Evolutionary conservation across 2,113 vertebrate species (phyloP).

Genomic region (Tamias sibiricus): DNA sequence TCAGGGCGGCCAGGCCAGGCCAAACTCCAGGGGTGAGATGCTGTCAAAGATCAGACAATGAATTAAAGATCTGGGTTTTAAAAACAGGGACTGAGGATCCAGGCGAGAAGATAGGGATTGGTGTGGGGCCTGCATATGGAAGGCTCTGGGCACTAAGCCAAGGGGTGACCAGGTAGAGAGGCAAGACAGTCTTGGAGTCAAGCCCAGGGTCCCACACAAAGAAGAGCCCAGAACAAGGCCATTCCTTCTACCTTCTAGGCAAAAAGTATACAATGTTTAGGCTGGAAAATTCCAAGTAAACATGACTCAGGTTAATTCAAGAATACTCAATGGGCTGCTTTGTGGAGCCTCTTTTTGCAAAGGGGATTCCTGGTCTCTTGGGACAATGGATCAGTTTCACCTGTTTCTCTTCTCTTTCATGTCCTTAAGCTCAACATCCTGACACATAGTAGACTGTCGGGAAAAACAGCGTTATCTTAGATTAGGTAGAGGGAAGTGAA

Average conservation of each 20-base stretch:
- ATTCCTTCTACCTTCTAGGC: background rate
- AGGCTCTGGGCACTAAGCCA: accelerated
- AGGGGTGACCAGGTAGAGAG: too few relatives aligned
- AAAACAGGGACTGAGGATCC: background rate
- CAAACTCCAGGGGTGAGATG: background rate
- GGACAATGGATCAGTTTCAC: background rate
- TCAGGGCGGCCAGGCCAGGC: background rate
- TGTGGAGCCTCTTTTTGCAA: background rate
- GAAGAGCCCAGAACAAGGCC: background rate
- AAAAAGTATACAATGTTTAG: background rate
- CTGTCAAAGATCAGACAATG: background rate
- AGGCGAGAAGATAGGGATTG: accelerated
- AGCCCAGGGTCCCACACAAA: background rate
- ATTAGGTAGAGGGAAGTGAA: too few relatives aligned
- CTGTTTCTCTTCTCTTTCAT: background rate
- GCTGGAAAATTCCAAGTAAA: background rate
- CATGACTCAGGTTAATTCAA: background rate
- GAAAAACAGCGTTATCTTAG: too few relatives aligned
- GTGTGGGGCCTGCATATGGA: background rate
- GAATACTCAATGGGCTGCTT: background rate
- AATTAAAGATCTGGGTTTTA: background rate
- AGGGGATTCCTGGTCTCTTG: background rate
- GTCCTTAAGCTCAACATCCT: background rate
- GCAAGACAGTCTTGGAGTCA: background rate
- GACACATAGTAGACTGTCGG: background rate